phyloP scores from a whole-genome alignment of 2,888 invertebrate species.

The Drosophila neonasuta region DNA sequence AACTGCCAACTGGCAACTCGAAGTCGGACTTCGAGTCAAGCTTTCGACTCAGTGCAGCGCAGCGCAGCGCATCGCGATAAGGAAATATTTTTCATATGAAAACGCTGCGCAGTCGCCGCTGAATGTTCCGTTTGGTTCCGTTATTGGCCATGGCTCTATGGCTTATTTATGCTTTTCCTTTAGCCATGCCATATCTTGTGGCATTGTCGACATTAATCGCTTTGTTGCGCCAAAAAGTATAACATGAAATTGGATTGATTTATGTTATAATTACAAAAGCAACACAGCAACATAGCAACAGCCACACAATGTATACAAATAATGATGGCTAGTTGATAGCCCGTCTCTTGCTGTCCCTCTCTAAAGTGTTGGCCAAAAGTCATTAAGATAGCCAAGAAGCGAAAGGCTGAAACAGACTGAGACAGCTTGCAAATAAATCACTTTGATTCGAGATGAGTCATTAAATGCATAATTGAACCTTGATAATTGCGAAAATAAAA shows the following conservation, averaged over 20 bases:
- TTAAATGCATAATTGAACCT: neutral
- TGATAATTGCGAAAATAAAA: slow-evolving; percentile 29
- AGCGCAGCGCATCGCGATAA: slow-evolving; percentile 68
- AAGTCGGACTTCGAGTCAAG: slow-evolving; percentile 19
- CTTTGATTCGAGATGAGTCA: neutral
- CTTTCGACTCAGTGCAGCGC: slow-evolving; percentile 2
- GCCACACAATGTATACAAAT: slow-evolving; percentile 32
- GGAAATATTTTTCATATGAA: slow-evolving; percentile 73
- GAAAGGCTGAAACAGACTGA: slow-evolving; percentile 18
- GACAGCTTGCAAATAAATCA: slow-evolving; percentile 1
- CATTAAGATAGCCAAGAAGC: slow-evolving; percentile 37
- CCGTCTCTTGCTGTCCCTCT: slow-evolving; percentile 3
- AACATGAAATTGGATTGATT: slow-evolving; percentile 75
- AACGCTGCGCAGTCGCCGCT: slow-evolving; percentile 51
- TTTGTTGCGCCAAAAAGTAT: slow-evolving; percentile 69
- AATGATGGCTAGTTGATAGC: slow-evolving; percentile 33
- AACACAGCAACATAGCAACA: neutral
- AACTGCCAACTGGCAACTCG: slow-evolving; percentile 21
- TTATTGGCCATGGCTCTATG: slow-evolving; percentile 69
- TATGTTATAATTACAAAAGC: slow-evolving; percentile 74
- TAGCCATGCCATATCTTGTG: slow-evolving; percentile 73
- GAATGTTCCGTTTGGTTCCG: slow-evolving; percentile 51
- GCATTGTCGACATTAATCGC: slow-evolving; percentile 75
- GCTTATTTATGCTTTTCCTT: slow-evolving; percentile 75
- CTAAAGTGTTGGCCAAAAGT: slow-evolving; percentile 40